Percentiles rank a stretch among this genome's conserved stretches.
Conservation (phyloP, 2,113 vertebrate genomes). For the Tragelaphus imberbis region DNA sequence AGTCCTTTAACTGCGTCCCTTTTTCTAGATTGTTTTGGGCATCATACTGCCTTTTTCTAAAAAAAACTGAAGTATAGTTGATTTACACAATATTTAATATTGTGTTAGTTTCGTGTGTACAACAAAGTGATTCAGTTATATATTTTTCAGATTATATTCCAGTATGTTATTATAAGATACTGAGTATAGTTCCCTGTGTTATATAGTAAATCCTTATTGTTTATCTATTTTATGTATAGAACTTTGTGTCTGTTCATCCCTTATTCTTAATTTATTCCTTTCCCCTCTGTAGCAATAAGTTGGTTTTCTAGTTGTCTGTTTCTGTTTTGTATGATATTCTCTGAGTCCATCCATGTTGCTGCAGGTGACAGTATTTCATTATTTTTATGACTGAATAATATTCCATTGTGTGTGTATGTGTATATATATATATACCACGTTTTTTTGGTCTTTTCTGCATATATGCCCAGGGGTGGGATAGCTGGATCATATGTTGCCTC, state of each 20-base stretch:
- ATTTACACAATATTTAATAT: background rate
- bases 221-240: background rate
- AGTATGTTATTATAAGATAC: background rate
- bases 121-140: background rate
- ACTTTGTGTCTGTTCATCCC: background rate
- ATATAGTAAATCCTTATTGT: background rate
- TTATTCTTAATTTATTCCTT: background rate
- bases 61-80: background rate
- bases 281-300: background rate
- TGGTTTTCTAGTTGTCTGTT: background rate
- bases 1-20: background rate
- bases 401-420: rapidly evolving
- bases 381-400: background rate
- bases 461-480: background rate
- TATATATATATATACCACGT: too few relatives aligned
- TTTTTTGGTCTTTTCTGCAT: background rate
- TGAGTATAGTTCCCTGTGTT: background rate
- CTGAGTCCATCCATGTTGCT: background rate
- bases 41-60: background rate
- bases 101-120: background rate
- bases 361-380: background rate
- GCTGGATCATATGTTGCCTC: background rate
- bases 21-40: background rate
- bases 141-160: background rate
- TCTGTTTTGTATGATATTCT: background rate